phyloP scores from a whole-genome alignment of 2,797 vertebrate species.

The Bradypus variegatus region DNA sequence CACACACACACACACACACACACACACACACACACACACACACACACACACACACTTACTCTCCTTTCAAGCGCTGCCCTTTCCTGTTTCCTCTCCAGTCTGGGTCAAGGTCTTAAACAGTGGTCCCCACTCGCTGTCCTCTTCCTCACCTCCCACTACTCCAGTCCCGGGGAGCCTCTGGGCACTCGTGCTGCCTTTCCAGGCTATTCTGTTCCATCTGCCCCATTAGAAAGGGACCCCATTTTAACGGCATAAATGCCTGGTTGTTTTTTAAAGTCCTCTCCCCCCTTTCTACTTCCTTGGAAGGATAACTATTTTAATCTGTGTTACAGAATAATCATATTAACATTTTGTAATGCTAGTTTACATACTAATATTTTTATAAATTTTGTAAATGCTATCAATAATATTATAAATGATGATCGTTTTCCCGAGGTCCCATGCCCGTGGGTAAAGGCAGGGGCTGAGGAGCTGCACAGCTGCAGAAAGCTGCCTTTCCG shows the following conservation, averaged over 20 bases:
- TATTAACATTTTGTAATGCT: neutral
- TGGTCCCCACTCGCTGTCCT: too few relatives aligned
- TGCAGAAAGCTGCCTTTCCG: neutral
- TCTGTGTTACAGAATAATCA: neutral
- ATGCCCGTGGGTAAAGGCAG: neutral
- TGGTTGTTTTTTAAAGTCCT: neutral
- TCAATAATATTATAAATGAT: neutral
- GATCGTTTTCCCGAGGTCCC: neutral
- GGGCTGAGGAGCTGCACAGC: too few relatives aligned
- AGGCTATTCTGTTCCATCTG: rapidly evolving
- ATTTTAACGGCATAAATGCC: neutral
- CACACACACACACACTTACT: too few relatives aligned
- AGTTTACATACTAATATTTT: neutral
- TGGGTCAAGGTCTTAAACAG: too few relatives aligned
- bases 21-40: too few relatives aligned
- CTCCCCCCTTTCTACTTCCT: neutral
- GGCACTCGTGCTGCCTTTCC: rapidly evolving
- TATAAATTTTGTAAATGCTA: too few relatives aligned
- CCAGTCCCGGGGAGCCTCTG: neutral
- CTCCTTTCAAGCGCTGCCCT: too few relatives aligned
- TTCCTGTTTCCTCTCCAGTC: too few relatives aligned
- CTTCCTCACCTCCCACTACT: too few relatives aligned
- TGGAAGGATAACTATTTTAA: neutral
- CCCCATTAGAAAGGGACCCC: rapidly evolving
- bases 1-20: too few relatives aligned